Evolutionary conservation across 2,888 invertebrate species (phyloP).

Genomic region (Phytoseiulus persimilis): DNA sequence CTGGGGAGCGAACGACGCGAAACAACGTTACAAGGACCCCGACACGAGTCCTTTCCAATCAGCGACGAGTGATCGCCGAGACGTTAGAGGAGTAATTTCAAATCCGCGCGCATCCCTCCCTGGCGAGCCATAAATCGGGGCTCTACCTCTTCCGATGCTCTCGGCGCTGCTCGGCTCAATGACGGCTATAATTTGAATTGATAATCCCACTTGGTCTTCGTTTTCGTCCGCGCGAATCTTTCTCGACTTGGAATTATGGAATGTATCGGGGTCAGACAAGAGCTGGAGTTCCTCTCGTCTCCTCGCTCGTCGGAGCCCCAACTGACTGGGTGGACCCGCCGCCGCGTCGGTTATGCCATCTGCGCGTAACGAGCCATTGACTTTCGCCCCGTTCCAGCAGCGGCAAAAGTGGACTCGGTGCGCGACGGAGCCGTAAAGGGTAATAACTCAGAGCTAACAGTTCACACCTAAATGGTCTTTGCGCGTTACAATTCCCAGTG

Average conservation of each 20-base stretch:
- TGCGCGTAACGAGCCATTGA: conserved; percentile 39
- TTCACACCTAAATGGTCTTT: background rate
- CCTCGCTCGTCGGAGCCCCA: background rate
- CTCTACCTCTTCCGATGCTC: background rate
- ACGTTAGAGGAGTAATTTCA: conserved; percentile 24
- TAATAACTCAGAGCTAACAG: conserved; percentile 31
- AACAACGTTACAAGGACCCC: background rate
- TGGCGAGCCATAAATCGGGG: conserved; percentile 6
- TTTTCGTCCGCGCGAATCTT: background rate
- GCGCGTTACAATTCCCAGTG: background rate
- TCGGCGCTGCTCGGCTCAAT: background rate
- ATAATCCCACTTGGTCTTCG: background rate
- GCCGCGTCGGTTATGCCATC: conserved; percentile 20
- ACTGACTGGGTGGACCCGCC: background rate
- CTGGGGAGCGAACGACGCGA: background rate
- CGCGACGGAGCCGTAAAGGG: conserved; percentile 21
- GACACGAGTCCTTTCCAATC: background rate
- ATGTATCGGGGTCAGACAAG: background rate
- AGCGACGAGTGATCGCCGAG: conserved; percentile 19
- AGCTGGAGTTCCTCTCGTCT: background rate
- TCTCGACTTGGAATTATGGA: background rate
- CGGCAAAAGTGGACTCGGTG: background rate
- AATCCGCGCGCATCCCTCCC: background rate
- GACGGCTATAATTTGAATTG: conserved; percentile 32
- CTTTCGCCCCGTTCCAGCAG: conserved; percentile 29